Base-by-base conservation (phyloP, 2,888 invertebrate species). In the Drosophila greeni region DNA sequence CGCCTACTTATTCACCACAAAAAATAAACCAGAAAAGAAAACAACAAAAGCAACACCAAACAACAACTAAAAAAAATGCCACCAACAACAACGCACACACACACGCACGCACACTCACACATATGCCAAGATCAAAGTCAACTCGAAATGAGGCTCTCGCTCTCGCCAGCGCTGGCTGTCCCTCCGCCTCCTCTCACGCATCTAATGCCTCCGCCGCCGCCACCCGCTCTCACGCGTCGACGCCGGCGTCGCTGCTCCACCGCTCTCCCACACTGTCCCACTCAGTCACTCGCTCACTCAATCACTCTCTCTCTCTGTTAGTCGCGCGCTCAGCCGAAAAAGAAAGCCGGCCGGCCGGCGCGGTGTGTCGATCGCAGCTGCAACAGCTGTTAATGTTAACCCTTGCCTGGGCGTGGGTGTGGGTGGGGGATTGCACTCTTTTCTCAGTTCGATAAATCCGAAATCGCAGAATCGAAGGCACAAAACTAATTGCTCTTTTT, bases 81-180 rank as follows among this genome's bases (percentile, higher is more conserved):
- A 71, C 49, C 72, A 75, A 66, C 79, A 82, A 75, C 62, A 76
- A 75, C 68, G 68, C 58, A 69, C 62, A 52, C 66, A 62, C 67
- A 39, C 45, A 14, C 23, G 4, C 42, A 16, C 42, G 12, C 60
- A 45, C 16, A 23, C 42, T 45, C 47, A 62, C 31, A 52, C 54
- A 36, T 47, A 40, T 56, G 36, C 72, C 76, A 84, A 84, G 79
- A 79, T 79, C 79, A 79, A 79, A 84, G 79, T 79, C 82, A 83
- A 81, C 72, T 54, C n/a, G 54, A 26, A 26, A 72, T 49, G 51
- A 31, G 45, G 49, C 57, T 45, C 58, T 29, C 26, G 49, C 66
- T 55, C 74, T 59, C 54, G 53, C 18, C 33, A 24, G 16, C 42
- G 5, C 42, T 37, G 37, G 16, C 36, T 9, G 36, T 16, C 36